These are phyloP conservation scores for Astreopora myriophthalma DNA, from an alignment of 64 coral and sea anemone species.

Conservation along the genomic window DNA sequence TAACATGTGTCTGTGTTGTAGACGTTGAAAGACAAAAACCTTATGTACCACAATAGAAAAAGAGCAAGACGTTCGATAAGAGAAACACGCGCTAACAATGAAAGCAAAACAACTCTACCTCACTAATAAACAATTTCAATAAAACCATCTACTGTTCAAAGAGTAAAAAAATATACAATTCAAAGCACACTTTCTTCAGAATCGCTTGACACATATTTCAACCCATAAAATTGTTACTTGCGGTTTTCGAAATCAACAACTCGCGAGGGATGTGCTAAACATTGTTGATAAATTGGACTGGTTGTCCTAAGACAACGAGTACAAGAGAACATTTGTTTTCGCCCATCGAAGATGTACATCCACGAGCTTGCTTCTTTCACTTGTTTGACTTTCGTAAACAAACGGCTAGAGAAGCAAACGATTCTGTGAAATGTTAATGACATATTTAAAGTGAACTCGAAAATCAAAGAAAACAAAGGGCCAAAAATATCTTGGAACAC, in stretches of 20 bases:
- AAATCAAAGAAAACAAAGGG: conserved; percentile 18
- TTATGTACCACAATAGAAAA: not conserved
- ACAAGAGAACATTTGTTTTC: not conserved
- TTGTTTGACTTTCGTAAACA: conserved; percentile 13
- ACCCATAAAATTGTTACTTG: not conserved
- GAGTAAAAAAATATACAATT: not conserved
- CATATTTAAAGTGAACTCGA: conserved; percentile 17
- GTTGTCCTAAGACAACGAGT: not conserved
- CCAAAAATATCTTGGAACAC: conserved; percentile 48
- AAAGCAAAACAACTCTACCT: not conserved
- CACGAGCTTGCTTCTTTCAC: not conserved
- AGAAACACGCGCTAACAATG: not conserved
- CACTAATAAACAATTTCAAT: not conserved
- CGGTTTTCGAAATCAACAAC: not conserved
- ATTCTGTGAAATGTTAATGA: conserved; percentile 12
- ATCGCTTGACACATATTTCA: not conserved
- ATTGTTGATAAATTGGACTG: not conserved
- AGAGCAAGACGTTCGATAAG: not conserved
- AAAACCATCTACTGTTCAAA: not conserved
- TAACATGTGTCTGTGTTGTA: too few relatives aligned
- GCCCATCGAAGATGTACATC: not conserved
- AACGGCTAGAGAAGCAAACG: not conserved
- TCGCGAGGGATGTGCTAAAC: not conserved
- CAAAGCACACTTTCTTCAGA: not conserved
- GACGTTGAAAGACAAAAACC: too few relatives aligned